Percentiles rank a stretch among this genome's conserved stretches.
Evolutionary conservation across 2,888 invertebrate species (phyloP).

Genomic region (Dichetophora obliterata): DNA sequence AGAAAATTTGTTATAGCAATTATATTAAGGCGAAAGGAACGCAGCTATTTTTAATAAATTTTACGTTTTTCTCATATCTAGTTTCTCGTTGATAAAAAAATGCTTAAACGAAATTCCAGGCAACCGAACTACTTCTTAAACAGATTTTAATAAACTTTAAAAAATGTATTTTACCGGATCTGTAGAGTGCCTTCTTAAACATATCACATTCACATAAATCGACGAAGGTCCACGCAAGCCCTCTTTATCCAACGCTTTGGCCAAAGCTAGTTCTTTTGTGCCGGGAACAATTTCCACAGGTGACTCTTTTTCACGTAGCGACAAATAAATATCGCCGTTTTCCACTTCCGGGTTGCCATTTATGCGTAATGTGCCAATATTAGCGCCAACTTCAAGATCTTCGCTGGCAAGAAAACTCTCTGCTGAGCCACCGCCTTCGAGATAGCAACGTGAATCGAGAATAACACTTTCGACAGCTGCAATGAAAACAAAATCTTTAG

Average conservation of each 20-base stretch:
- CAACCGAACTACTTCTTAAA: too few species aligned
- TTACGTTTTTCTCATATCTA: too few species aligned
- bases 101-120: too few species aligned
- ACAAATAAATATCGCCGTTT: constrained; percentile 82
- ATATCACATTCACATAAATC: constrained; percentile 88
- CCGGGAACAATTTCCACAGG: constrained; percentile 83
- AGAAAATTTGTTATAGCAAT: too few species aligned
- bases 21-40: too few species aligned
- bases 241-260: constrained; percentile 85
- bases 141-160: background rate
- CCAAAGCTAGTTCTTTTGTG: constrained; percentile 84
- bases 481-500: constrained; percentile 47
- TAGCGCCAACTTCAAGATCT: constrained; percentile 83
- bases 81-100: too few species aligned
- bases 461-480: constrained; percentile 73
- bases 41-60: too few species aligned
- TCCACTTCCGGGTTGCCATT: constrained; percentile 83
- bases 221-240: constrained; percentile 86
- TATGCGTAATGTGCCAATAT: constrained; percentile 83
- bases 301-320: constrained; percentile 83
- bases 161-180: constrained; percentile 77
- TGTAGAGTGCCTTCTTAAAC: constrained; percentile 82
- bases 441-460: constrained; percentile 88
- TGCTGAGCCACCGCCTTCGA: constrained; percentile 91
- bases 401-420: constrained; percentile 93